Evolutionary conservation across 2,888 invertebrate species (phyloP).

Genomic region (Laspeyria flexula): DNA sequence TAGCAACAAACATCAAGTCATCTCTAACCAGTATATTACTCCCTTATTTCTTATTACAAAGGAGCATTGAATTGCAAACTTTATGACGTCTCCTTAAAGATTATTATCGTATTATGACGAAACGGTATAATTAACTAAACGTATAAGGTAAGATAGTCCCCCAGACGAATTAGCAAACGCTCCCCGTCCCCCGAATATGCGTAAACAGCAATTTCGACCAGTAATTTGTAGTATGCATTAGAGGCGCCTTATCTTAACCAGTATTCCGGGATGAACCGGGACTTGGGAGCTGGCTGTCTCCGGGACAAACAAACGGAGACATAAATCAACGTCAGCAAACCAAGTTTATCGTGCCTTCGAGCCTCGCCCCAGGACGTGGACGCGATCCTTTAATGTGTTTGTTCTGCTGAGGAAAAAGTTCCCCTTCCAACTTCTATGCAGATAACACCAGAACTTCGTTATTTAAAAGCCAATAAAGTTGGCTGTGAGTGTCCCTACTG

Average conservation of each 20-base stretch:
- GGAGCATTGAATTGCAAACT: conserved; percentile 28
- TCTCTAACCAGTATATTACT: conserved; percentile 35
- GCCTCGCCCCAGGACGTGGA: conserved; percentile 60
- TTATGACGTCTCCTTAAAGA: conserved; percentile 34
- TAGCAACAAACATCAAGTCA: conserved; percentile 45
- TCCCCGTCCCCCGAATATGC: conserved; percentile 51
- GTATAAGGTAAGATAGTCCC: conserved; percentile 46
- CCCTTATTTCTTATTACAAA: conserved; percentile 32
- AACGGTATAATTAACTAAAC: conserved; percentile 41
- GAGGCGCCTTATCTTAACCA: conserved; percentile 72
- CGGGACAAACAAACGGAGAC: conserved; percentile 80
- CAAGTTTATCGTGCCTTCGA: conserved; percentile 78
- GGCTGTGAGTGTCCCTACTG: conserved; percentile 14
- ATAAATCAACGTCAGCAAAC: conserved; percentile 82
- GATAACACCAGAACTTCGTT: conserved; percentile 49
- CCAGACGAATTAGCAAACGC: conserved; percentile 47
- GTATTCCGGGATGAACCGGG: conserved; percentile 69
- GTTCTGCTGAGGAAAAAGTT: conserved; percentile 65
- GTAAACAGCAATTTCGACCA: conserved; percentile 67
- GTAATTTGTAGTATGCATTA: conserved; percentile 78
- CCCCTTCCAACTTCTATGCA: conserved; percentile 49
- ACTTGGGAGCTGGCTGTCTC: conserved; percentile 66
- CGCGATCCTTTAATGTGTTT: conserved; percentile 77
- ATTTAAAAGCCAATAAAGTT: conserved; percentile 50
- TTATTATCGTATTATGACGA: conserved; percentile 27